Base-by-base conservation (phyloP, 2,113 vertebrate species). In the Prolemur simus region DNA sequence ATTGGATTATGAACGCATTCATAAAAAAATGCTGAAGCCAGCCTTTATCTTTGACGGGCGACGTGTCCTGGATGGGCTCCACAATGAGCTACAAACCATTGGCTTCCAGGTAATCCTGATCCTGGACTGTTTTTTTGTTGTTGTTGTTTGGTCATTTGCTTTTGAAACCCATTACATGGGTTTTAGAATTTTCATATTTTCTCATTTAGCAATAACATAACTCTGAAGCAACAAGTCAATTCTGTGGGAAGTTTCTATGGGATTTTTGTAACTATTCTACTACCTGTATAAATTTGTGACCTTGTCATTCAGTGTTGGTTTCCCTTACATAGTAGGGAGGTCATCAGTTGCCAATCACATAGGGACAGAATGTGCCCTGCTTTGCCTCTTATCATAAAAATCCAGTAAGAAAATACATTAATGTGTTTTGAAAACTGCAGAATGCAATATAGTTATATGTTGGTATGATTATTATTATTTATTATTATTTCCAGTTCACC, bases 31-130 rank as follows among this genome's bases (percentile, higher is more conserved):
- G 99, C 98, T 99, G 95, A 99, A 99, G 97, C 99, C 99, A 39
- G 99, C 99, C 1, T 99, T 99, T 92, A 99, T 99, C 94, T 99
- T 99, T 86, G 99, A 99, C 73, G 99, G 99, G 1, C 99, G 99
- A 49, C 98, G 99, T 86, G 99, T 99, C 89, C 98, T 99, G 34
- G 99, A 99, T 92, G 99, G 99, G 81, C 99, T 99, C 52, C 99
- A 99, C 96, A 95, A 97, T 14, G 98, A 99, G 25, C 98, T 99
- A 0, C 99, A 99, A 97, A 98, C 98, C 97, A 99, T 99, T 20
- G 99, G 99, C 88, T 99, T 99, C 98, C 99, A 99, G 99, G 99
- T 99, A 98, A 91, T 60, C 34, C 7, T 8, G 47, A 37, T 34
- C 37, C 45, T 68, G 2, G 58, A 27, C 27, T 42, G 54, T 17